Conservation (phyloP, 1,140 invertebrate species). For the Halotydeus destructor region DNA sequence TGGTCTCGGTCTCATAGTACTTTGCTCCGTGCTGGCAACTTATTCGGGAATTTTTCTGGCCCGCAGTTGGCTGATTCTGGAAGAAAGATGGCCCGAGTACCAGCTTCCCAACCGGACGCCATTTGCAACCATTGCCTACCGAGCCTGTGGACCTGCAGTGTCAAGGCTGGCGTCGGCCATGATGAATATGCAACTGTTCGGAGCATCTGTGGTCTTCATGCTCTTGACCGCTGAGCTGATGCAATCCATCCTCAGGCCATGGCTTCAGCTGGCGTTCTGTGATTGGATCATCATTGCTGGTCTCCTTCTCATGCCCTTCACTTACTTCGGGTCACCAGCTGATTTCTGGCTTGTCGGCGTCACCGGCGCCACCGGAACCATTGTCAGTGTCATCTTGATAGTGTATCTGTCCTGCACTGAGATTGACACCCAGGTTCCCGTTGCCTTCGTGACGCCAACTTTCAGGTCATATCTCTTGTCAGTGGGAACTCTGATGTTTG, state of each 20-base stretch:
- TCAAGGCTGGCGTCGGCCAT: slow-evolving; percentile 5
- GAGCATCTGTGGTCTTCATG: slow-evolving; percentile 42
- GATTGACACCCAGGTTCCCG: no score
- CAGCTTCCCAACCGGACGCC: slow-evolving; percentile 10
- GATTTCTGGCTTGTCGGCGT: slow-evolving; percentile 23
- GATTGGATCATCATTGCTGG: slow-evolving; percentile 39
- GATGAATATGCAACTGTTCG: slow-evolving; percentile 40
- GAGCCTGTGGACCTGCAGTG: slow-evolving; percentile 11
- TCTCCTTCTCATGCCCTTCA: slow-evolving; percentile 23
- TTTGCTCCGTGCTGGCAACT: slow-evolving; percentile 17
- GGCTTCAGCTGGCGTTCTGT: slow-evolving; percentile 31
- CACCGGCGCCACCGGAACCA: slow-evolving; percentile 27
- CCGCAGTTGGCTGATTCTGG: slow-evolving; percentile 13
- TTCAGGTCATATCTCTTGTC: slow-evolving; percentile 34
- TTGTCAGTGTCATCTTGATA: slow-evolving; percentile 34
- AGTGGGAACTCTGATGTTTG: slow-evolving; percentile 39
- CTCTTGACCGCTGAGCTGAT: slow-evolving; percentile 41
- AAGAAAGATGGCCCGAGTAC: slow-evolving; percentile 15
- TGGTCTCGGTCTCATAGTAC: slow-evolving; percentile 20
- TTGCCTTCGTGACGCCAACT: slow-evolving; percentile 17
- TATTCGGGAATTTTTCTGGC: slow-evolving; percentile 11
- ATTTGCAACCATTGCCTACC: slow-evolving; percentile 13
- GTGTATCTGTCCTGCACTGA: no score
- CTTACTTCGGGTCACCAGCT: background rate
- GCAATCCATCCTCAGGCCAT: slow-evolving; percentile 30